phyloP scores from a whole-genome alignment of 2,797 vertebrate genomes.

The Columba guinea region DNA sequence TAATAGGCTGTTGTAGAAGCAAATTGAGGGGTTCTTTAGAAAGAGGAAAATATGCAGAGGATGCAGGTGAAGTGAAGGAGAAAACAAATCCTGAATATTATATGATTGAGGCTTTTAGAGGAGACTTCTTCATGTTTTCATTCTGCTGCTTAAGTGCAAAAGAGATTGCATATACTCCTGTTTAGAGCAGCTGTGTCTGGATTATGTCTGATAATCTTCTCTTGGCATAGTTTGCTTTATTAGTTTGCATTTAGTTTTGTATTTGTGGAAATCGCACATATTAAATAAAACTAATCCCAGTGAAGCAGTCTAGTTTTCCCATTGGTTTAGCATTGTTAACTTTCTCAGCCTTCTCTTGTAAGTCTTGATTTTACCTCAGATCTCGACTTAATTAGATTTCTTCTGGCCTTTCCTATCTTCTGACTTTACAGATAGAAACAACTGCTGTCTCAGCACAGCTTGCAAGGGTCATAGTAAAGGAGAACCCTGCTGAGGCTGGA shows the following conservation, averaged over 20 bases:
- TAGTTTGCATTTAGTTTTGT: slow-evolving; percentile 57
- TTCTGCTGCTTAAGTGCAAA: slow-evolving; percentile 14
- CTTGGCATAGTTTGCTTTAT: slow-evolving; percentile 65
- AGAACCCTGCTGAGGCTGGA: not conserved
- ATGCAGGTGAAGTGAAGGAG: slow-evolving; percentile 4
- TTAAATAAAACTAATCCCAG: slow-evolving; percentile 34
- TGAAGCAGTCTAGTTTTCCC: slow-evolving; percentile 5
- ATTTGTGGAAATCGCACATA: slow-evolving; percentile 49
- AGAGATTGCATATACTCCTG: slow-evolving; percentile 44
- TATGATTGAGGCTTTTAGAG: not conserved
- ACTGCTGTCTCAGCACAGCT: not conserved
- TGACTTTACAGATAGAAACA: not conserved
- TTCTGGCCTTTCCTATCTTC: not conserved
- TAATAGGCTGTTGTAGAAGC: not conserved
- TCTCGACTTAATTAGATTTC: not conserved
- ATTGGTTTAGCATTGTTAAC: not conserved
- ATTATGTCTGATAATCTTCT: slow-evolving; percentile 69
- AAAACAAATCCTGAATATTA: slow-evolving; percentile 24
- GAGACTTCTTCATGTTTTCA: not conserved
- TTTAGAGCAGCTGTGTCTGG: slow-evolving; percentile 41
- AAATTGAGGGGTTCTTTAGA: not conserved
- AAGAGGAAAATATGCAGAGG: not conserved
- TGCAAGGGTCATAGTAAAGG: not conserved
- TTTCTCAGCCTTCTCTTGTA: not conserved
- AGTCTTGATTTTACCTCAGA: not conserved